phyloP scores from a whole-genome alignment of 2,797 vertebrate genomes.

The Tangara arthus region DNA sequence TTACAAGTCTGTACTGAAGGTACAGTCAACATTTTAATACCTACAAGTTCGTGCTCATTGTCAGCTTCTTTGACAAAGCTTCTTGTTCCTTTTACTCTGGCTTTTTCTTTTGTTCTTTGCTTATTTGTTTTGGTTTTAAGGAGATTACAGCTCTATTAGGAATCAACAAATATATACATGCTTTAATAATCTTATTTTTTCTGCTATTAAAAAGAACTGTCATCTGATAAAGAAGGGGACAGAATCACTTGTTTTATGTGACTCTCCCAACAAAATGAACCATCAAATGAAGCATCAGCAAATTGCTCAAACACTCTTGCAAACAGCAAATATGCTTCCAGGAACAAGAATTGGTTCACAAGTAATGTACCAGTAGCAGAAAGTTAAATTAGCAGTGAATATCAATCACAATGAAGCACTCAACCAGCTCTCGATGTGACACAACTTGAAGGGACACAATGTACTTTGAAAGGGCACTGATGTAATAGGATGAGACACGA shows the following conservation, averaged over 20 bases:
- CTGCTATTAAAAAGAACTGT: neutral
- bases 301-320: neutral
- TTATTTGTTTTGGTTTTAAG: neutral
- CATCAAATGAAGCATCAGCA: neutral
- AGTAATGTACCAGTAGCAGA: slow-evolving; percentile 21
- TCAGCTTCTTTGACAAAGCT: neutral
- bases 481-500: slow-evolving; percentile 66
- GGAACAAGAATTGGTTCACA: neutral
- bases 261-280: neutral
- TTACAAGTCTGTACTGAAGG: neutral
- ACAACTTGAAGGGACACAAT: slow-evolving; percentile 65
- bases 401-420: slow-evolving; percentile 59
- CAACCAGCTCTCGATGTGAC: slow-evolving; percentile 53
- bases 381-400: slow-evolving; percentile 59
- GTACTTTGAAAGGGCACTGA: slow-evolving; percentile 67
- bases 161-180: neutral
- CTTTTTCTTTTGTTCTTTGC: no score
- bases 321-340: slow-evolving; percentile 15
- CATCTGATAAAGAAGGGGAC: neutral
- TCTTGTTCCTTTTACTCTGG: rapidly evolving
- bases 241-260: neutral
- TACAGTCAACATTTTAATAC: neutral
- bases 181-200: neutral
- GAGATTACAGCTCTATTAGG: neutral
- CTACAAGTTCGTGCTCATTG: neutral